phyloP scores from a whole-genome alignment of 2,888 invertebrate genomes.

The Acanthacorydalis orientalis region DNA sequence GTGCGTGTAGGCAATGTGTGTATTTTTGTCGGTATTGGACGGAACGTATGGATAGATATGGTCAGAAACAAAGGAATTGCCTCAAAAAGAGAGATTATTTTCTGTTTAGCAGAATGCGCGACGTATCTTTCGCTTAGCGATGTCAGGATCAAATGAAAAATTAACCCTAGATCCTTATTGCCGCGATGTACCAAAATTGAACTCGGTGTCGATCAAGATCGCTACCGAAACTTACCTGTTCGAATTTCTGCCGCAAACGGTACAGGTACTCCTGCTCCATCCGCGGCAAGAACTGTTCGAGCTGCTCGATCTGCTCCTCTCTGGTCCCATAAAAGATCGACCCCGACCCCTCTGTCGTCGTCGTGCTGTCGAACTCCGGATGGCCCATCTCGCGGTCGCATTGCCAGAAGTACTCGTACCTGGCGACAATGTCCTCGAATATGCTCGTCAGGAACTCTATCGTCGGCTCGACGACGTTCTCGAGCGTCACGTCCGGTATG shows the following conservation, averaged over 20 bases:
- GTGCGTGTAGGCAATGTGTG: too few species aligned
- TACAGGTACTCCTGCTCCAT: slow-evolving; percentile 16
- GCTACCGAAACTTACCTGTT: neutral
- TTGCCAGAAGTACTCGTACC: slow-evolving; percentile 21
- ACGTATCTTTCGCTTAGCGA: too few species aligned
- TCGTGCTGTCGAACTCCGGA: slow-evolving; percentile 13
- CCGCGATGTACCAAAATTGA: too few species aligned
- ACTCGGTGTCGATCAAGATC: too few species aligned
- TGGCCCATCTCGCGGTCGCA: slow-evolving; percentile 18
- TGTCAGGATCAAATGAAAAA: too few species aligned
- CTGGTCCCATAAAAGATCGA: slow-evolving; percentile 11
- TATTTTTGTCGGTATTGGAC: too few species aligned
- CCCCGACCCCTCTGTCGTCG: slow-evolving; percentile 8
- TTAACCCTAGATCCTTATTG: too few species aligned
- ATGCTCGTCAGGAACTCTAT: slow-evolving; percentile 14
- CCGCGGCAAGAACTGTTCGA: slow-evolving; percentile 16
- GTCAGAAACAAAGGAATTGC: too few species aligned
- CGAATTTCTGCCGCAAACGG: slow-evolving; percentile 2
- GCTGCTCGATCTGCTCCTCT: slow-evolving; percentile 14
- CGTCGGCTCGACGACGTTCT: neutral
- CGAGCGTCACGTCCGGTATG: neutral
- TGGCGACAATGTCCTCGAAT: slow-evolving; percentile 18
- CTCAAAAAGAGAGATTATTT: too few species aligned
- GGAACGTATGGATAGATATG: too few species aligned
- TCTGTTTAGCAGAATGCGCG: too few species aligned